A percentile compares a stretch with the other conserved stretches of the same genome.
Conservation (phyloP, 2,113 vertebrate genomes). For the Sporophila hypoxantha region DNA sequence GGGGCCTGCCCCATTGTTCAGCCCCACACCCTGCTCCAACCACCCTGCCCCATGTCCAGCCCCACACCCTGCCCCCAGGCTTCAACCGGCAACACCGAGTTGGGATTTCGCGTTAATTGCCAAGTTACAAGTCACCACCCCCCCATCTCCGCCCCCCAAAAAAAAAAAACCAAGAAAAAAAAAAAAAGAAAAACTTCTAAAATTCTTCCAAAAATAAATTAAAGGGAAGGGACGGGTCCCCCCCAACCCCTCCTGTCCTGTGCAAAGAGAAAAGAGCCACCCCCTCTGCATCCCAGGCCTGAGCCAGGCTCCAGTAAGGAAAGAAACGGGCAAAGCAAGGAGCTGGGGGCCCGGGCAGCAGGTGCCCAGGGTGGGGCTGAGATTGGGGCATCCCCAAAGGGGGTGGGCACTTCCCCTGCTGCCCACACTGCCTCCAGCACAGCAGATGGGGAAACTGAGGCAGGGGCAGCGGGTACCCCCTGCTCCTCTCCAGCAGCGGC, state of each 20-base stretch:
- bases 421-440: background rate
- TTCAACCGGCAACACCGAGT: too few relatives aligned
- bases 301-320: background rate
- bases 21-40: background rate
- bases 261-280: constrained; percentile 21
- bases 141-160: too few relatives aligned
- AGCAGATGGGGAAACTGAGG: background rate
- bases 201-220: constrained; percentile 40
- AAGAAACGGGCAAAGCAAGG: constrained; percentile 1
- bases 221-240: background rate
- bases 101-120: background rate
- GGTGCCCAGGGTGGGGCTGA: background rate
- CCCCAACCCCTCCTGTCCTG: background rate
- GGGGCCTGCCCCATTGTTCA: background rate
- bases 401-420: background rate
- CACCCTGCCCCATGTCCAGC: background rate
- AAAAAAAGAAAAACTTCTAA: background rate
- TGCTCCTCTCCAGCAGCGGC: background rate
- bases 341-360: background rate
- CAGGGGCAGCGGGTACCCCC: too few relatives aligned
- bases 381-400: background rate
- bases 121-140: background rate
- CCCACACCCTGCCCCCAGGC: background rate
- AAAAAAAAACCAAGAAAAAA: too few relatives aligned
- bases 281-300: background rate